These are phyloP conservation scores for Balanococcus diminutus DNA, from an alignment of 2,888 invertebrate genomes.

Conservation along the genomic window DNA sequence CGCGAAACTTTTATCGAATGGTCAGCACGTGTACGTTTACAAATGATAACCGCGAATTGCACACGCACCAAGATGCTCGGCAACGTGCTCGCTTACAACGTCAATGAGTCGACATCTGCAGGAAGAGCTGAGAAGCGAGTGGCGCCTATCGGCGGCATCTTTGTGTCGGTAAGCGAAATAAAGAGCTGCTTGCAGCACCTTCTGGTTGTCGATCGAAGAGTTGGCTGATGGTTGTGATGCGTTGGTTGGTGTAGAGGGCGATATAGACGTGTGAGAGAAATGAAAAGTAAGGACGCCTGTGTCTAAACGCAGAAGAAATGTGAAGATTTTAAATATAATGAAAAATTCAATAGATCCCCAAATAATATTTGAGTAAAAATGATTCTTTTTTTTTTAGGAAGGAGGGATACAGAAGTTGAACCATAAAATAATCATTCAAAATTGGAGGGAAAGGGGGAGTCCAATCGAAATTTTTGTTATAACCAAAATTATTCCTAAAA, in stretches of 20 bases:
- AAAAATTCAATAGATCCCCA: too few species aligned
- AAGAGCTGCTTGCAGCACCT: not conserved
- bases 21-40: slow-evolving; percentile 30
- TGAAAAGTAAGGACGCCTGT: too few species aligned
- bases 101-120: not conserved
- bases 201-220: not conserved
- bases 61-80: not conserved
- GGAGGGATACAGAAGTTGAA: too few species aligned
- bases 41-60: not conserved
- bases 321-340: too few species aligned
- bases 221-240: not conserved
- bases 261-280: not conserved
- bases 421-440: too few species aligned
- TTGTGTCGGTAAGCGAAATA: not conserved
- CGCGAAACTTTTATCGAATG: not conserved
- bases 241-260: not conserved
- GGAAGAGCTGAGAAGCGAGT: not conserved
- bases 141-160: not conserved
- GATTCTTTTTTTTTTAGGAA: too few species aligned
- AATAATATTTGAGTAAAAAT: too few species aligned
- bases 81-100: not conserved
- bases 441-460: too few species aligned
- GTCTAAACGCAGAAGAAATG: not conserved
- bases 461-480: too few species aligned
- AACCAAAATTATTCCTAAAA: too few species aligned